Evolutionary conservation across 2,888 invertebrate species (phyloP), one percentile per base, ranked within the genome.

Genomic region (Sphinx pinastri): DNA sequence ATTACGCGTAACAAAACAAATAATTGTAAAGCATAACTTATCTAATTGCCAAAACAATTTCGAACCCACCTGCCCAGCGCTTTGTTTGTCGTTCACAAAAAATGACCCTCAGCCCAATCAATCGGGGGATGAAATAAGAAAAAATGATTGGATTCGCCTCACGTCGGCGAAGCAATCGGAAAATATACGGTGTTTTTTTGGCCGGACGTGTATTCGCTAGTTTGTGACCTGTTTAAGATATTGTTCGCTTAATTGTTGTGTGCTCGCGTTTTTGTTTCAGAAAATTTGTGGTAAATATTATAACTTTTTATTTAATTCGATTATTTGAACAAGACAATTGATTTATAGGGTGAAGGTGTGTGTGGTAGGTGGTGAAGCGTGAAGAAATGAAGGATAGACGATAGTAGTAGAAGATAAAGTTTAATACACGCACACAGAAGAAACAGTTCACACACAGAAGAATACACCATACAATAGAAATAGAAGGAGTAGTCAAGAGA

Each of bases 61-160:
- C 16, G 67, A 67, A 81, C 86, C 88, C 88, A 92, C 87, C 87
- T 87, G 83, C 83, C 81, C 82, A 81, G 19, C 11, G 63, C 49
- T 49, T 63, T 63, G 60, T 63, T 63, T 49, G 63, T 63, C 63
- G 49, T 63, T 19, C 19, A 47, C 63, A 81, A 87, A 87, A 86
- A 84, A 85, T 87, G 82, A 79, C 84, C 80, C 77, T 74, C 83
- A 76, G 83, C 83, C 92, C 91, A 91, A 91, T 92, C 92, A 92
- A 90, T 89, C 89, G 87, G 84, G 81, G 84, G 83, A 80, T 82
- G 85, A 84, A 90, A 88, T 88, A 89, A 87, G 88, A 91, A 88
- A 88, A 87, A 89, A 88, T 86, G 86, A 91, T 90, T 84, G 88
- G 81, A 92, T 92, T 91, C 92, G 79, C 82, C 88, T 90, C 92